phyloP scores from a whole-genome alignment of 2,797 vertebrate species.

The Pteronotus mesoamericanus region DNA sequence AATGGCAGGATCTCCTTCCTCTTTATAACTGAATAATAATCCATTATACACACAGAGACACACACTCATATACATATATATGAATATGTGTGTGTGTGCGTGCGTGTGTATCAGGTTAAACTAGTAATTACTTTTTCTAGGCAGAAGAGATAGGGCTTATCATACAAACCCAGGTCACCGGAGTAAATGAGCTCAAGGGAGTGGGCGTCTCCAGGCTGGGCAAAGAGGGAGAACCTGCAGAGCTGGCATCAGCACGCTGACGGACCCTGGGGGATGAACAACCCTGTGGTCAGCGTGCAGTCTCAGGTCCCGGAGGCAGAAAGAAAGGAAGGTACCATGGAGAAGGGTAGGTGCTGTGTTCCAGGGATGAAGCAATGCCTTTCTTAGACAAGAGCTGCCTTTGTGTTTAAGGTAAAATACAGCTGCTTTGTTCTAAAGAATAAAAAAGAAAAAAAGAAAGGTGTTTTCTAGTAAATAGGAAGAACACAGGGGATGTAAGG shows the following conservation, averaged over 20 bases:
- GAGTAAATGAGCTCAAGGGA: neutral
- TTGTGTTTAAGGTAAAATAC: neutral
- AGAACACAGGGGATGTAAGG: neutral
- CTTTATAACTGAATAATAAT: neutral
- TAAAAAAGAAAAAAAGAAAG: neutral
- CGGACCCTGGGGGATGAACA: too few relatives aligned
- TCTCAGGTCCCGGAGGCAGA: too few relatives aligned
- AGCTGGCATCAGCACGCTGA: neutral
- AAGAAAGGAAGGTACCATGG: neutral
- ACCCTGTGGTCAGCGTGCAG: rapidly evolving
- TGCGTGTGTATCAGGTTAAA: too few relatives aligned
- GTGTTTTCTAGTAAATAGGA: neutral
- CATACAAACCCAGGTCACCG: neutral
- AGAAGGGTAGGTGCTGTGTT: neutral
- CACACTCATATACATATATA: too few relatives aligned
- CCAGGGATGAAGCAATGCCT: too few relatives aligned
- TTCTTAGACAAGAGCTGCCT: neutral
- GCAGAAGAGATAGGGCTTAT: neutral
- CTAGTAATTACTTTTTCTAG: neutral
- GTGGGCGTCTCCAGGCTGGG: neutral
- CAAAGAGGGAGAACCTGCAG: neutral
- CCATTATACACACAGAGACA: neutral
- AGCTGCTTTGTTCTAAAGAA: neutral
- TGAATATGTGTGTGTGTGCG: too few relatives aligned
- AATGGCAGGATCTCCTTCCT: neutral